Evolutionary conservation across 92 coral and sea anemone species (phyloP).

Genomic region (Scolanthus callimorphus): DNA sequence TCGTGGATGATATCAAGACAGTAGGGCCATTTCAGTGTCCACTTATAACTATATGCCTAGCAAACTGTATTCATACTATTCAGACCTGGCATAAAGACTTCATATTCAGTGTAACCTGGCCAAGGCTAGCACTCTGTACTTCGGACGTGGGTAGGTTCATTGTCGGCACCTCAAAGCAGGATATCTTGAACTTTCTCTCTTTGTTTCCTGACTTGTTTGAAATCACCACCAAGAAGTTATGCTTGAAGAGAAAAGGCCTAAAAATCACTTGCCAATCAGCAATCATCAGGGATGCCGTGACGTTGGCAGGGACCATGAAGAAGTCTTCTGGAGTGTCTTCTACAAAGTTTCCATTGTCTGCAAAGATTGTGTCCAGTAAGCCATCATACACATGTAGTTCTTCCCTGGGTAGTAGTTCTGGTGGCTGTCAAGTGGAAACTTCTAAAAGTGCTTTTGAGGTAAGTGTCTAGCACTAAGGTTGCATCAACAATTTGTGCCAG

Average conservation of each 20-base stretch:
- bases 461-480: too few relatives aligned
- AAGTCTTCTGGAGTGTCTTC: background rate
- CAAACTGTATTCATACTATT: background rate
- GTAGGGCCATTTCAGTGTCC: background rate
- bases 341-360: too few relatives aligned
- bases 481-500: too few relatives aligned
- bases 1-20: background rate
- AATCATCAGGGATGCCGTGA: background rate
- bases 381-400: too few relatives aligned
- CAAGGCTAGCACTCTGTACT: background rate
- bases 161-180: background rate
- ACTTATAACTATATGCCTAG: background rate
- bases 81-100: background rate
- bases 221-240: background rate
- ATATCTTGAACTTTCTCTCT: background rate
- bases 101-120: background rate
- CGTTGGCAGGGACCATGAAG: background rate
- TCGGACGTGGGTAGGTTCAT: background rate
- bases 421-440: too few relatives aligned
- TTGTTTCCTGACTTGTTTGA: background rate
- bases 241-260: background rate
- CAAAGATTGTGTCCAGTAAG: too few relatives aligned
- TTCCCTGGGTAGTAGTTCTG: too few relatives aligned
- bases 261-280: background rate
- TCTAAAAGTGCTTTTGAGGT: too few relatives aligned